Evolutionary conservation across 2,888 invertebrate species (phyloP).

Genomic region (Phortica okadai): DNA sequence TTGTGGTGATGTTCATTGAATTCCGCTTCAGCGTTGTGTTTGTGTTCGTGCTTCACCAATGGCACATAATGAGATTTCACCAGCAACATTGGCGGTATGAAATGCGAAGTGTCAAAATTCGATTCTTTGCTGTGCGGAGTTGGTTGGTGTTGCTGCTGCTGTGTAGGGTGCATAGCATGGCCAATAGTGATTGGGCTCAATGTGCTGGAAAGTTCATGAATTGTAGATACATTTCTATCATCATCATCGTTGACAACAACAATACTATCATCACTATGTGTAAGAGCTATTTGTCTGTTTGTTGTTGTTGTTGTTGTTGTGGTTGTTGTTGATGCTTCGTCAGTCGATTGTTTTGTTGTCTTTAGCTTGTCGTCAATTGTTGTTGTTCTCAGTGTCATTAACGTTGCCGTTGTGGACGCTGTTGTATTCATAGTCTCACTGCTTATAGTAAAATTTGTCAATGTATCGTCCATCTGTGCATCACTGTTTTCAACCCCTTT

Average conservation of each 20-base stretch:
- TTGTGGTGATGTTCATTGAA: slow-evolving; percentile 43
- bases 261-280: too few relatives aligned
- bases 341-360: too few relatives aligned
- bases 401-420: slow-evolving; percentile 34
- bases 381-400: too few relatives aligned
- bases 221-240: too few relatives aligned
- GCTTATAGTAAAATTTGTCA: slow-evolving; percentile 16
- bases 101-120: slow-evolving; percentile 73
- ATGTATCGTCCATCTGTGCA: slow-evolving; percentile 39
- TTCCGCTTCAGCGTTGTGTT: slow-evolving; percentile 34
- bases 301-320: slow-evolving; percentile 35
- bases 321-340: slow-evolving; percentile 33
- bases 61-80: slow-evolving; percentile 76
- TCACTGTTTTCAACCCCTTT: not conserved
- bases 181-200: slow-evolving; percentile 60
- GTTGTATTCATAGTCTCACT: slow-evolving; percentile 25
- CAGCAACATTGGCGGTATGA: slow-evolving; percentile 76
- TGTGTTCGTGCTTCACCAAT: slow-evolving; percentile 62
- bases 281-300: too few relatives aligned
- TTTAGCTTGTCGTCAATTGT: too few relatives aligned
- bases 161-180: slow-evolving; percentile 73
- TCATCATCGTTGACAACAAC: too few relatives aligned
- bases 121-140: slow-evolving; percentile 72
- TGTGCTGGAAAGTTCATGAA: slow-evolving; percentile 25
- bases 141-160: slow-evolving; percentile 51